Base-by-base conservation (phyloP, 1,140 invertebrate species). In the Theocolax elegans region DNA sequence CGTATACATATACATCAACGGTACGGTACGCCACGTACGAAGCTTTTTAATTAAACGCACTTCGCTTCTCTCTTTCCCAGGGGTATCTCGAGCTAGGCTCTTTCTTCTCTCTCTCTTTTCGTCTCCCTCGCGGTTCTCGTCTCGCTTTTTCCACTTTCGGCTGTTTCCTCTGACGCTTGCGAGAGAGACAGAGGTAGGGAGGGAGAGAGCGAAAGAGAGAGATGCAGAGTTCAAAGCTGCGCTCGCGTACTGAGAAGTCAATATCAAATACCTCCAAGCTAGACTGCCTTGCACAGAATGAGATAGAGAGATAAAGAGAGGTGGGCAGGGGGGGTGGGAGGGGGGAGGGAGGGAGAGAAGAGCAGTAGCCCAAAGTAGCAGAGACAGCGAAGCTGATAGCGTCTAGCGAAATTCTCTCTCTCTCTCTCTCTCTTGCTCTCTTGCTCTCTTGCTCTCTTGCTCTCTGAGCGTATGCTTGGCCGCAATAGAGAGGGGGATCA, bases 201-300 rank as follows among this genome's bases (percentile, higher is more conserved):
- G 23, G 13, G 2, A 27, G 3, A 4, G 10, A 51, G 49, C 49
- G 27, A 23, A 13, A 27, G 79, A 76, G 79, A 81, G 66, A 17
- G 83, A 82, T 81, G 35, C 67, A 76, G 81, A 85, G 83, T 84
- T 85, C 83, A 84, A 84, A 85, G 83, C 83, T 75, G 77, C 75
- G 80, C 19, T 8, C 35, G 63, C 49, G n/a, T 44, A 53, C 64
- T 66, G 64, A 66, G 64, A 84, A 84, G 83, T 85, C 83, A 84
- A 85, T 85, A 84, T 83, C 82, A 85, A 85, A 84, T 85, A 85
- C 83, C 83, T 85, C 79, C 72, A 72, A 84, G 83, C 82, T 83
- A 83, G 80, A 82, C 81, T 78, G 79, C 42, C 15, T 35, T 35
- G 10, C 31, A 35, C 31, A 35, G 4, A 35, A 35, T n/a, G 29